Base-by-base conservation (phyloP, 2,113 vertebrate genomes). In the Eonycteris spelaea region DNA sequence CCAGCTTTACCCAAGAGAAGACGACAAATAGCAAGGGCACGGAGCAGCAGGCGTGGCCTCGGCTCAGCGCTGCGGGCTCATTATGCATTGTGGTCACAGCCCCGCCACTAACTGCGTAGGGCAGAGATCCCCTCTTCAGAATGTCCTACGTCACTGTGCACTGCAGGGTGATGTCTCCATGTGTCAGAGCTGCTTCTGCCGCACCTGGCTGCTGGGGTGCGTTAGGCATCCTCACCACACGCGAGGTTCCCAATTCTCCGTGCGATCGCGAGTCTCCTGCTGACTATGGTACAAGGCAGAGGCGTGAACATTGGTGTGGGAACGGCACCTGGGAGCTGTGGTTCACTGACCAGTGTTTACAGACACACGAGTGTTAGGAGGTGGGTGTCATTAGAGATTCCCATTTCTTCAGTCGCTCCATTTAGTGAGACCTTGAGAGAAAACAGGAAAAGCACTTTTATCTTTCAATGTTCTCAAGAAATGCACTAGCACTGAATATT, bases 51-150 rank as follows among this genome's bases (percentile, higher is more conserved):
- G 48, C 21, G 14, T 21, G 30, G 11, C 9, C 84, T 30, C 12
- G 8, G 57, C 80, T 53, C 70, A 12, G 90, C 2, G 0, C 82
- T 21, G 38, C 4, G 22, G 48, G 45, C 35, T 45, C 45, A 0
- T 65, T 24, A 43, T 1, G 18, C 14, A 33, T 38, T 68, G 63
- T 5, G 11, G 21, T 95, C 96, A 92, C 28, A 1, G 19, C 26
- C 45, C 21, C 71, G 86, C 89, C 78, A 13, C 45, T 2, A 30
- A n/a, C 79, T 96, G 87, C 59, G 2, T 85, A 77, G 80, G 59
- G 28, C 83, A 95, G 96, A 97, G 96, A 95, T 95, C 92, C 97
- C 95, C 97, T 90, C 53, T 70, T 35, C 92, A 48, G 21, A 43
- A 33, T 19, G 70, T 71, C 67, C 75, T 92, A 61, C 30, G 33